phyloP scores from a whole-genome alignment of 2,797 vertebrate genomes.

The Fundulus diaphanus region DNA sequence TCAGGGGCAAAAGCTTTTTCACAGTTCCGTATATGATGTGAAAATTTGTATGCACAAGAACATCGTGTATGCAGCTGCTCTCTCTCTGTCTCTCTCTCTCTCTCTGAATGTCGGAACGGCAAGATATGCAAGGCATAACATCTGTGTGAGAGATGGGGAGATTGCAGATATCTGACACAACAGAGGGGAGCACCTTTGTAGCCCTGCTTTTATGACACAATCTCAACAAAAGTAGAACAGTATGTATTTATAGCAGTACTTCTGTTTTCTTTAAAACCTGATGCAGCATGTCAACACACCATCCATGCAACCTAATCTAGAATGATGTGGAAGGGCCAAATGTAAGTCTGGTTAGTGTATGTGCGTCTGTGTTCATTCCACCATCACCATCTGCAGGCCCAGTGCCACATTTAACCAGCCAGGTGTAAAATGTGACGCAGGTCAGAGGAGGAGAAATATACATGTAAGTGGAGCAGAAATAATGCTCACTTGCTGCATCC shows the following conservation, averaged over 20 bases:
- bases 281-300: conserved; percentile 2
- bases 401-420: conserved; percentile 74
- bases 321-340: conserved; percentile 30
- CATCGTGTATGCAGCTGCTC: conserved; percentile 4
- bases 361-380: conserved; percentile 23
- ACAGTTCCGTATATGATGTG: conserved; percentile 11
- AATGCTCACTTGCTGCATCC: conserved; percentile 45
- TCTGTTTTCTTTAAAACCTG: conserved; percentile 8
- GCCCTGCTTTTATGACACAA: conserved; percentile 37
- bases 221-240: conserved; percentile 17
- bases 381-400: conserved; percentile 45
- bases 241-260: conserved; percentile 42
- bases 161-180: conserved; percentile 62
- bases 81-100: conserved; percentile 22
- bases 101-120: conserved; percentile 31
- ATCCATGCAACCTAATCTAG: background rate
- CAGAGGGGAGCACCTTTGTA: conserved; percentile 47
- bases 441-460: conserved; percentile 67
- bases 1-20: background rate
- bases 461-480: conserved; percentile 65
- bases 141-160: conserved; percentile 39
- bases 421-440: conserved; percentile 72
- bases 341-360: conserved; percentile 12
- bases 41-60: conserved; percentile 12
- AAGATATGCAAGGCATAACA: conserved; percentile 53